Conservation (phyloP, 2,113 vertebrate species). For the Elephantulus edwardii region DNA sequence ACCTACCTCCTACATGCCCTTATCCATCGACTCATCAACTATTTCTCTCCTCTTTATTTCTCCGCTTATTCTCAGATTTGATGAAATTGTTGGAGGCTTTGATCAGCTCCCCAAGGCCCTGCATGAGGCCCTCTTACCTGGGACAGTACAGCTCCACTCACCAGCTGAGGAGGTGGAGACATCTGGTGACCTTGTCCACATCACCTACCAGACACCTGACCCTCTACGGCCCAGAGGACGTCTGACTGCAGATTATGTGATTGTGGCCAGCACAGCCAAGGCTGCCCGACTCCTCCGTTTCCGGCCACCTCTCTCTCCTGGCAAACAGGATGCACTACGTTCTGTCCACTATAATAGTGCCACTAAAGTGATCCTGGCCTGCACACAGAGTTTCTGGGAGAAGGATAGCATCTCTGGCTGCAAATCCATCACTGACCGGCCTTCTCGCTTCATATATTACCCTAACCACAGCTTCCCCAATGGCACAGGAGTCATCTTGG, state of each 20-base stretch:
- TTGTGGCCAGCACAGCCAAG: slow-evolving; percentile 86
- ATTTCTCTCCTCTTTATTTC: background rate
- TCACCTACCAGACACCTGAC: accelerated
- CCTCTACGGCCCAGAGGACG: accelerated
- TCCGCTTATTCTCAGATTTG: slow-evolving; percentile 2
- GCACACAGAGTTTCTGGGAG: slow-evolving; percentile 89
- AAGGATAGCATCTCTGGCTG: slow-evolving; percentile 85
- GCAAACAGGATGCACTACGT: slow-evolving; percentile 85
- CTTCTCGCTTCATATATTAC: slow-evolving; percentile 66
- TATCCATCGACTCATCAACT: background rate
- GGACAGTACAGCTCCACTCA: background rate
- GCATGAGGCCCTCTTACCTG: background rate
- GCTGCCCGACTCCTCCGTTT: slow-evolving; percentile 87
- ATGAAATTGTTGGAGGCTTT: slow-evolving; percentile 52
- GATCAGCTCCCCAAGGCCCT: slow-evolving; percentile 63
- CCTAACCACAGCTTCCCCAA: slow-evolving; percentile 80
- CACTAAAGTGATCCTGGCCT: slow-evolving; percentile 88
- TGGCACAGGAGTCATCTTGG: slow-evolving; percentile 80
- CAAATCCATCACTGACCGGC: slow-evolving; percentile 82
- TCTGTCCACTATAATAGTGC: slow-evolving; percentile 86
- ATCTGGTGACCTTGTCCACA: accelerated
- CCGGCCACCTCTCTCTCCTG: slow-evolving; percentile 80
- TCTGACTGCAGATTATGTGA: slow-evolving; percentile 77
- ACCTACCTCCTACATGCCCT: background rate
- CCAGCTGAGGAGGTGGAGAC: background rate